Percentiles rank a stretch among this genome's conserved stretches.
phyloP scores from a whole-genome alignment of 2,888 invertebrate genomes.

The Drosophila hamatofila region DNA sequence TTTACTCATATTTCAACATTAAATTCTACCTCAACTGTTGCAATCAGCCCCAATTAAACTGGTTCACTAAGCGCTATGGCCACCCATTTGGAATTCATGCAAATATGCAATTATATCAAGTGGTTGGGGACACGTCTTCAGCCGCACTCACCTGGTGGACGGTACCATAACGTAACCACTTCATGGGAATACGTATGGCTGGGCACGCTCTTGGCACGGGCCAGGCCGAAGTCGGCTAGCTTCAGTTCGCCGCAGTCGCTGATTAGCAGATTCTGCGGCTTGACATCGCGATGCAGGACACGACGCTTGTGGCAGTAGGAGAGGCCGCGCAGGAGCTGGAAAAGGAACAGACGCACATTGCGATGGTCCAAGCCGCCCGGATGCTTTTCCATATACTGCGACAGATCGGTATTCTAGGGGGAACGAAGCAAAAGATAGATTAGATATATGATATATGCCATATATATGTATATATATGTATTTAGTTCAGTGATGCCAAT shows the following conservation, averaged over 20 bases:
- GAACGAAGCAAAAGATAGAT: not conserved
- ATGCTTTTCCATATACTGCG: slow-evolving; percentile 99
- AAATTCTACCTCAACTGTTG: not conserved
- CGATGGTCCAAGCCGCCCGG: slow-evolving; percentile 96
- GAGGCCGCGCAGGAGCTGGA: slow-evolving; percentile 97
- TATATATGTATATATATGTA: not conserved
- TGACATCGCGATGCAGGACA: slow-evolving; percentile 98
- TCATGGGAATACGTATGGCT: slow-evolving; percentile 99
- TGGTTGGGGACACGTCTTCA: not conserved
- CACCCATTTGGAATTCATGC: not conserved
- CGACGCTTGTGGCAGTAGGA: slow-evolving; percentile 98
- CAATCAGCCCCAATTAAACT: not conserved
- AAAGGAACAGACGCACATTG: slow-evolving; percentile 98
- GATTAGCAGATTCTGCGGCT: slow-evolving; percentile 99
- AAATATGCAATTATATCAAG: slow-evolving; percentile 6
- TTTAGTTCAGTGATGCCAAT: no score
- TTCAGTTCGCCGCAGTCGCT: slow-evolving; percentile 98
- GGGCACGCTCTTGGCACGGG: slow-evolving; percentile 99
- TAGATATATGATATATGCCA: no score
- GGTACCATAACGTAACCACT: slow-evolving; percentile 99
- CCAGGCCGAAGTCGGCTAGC: slow-evolving; percentile 98
- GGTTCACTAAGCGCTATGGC: not conserved
- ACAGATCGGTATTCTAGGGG: slow-evolving; percentile 96
- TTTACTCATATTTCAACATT: not conserved
- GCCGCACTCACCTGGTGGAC: slow-evolving; percentile 91